Percentiles rank a stretch among this genome's conserved stretches.
Evolutionary conservation across 1,140 invertebrate genomes (phyloP).

Genomic region (Brachionus sp.): DNA sequence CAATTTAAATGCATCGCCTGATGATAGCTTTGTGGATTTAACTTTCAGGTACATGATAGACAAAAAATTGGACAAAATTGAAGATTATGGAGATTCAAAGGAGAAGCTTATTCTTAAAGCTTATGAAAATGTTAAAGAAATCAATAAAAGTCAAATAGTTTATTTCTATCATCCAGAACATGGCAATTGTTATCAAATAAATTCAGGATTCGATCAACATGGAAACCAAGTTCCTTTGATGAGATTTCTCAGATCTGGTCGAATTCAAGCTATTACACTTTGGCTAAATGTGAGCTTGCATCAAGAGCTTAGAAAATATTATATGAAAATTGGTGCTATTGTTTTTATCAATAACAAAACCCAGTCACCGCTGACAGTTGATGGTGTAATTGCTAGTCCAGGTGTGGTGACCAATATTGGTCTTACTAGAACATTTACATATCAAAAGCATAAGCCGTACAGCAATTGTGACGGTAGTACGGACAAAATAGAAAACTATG

Average conservation of each 20-base stretch:
- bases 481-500: neutral
- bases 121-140: no score
- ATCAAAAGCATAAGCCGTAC: constrained; percentile 19
- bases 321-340: neutral
- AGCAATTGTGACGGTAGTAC: neutral
- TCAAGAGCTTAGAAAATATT: neutral
- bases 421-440: neutral
- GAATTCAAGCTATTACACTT: neutral
- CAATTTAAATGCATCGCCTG: neutral
- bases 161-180: constrained; percentile 31
- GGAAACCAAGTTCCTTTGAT: neutral
- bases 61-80: neutral
- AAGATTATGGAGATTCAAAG: neutral
- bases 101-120: neutral
- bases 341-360: neutral
- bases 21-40: neutral
- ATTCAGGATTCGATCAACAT: neutral
- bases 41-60: neutral
- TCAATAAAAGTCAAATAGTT: neutral
- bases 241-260: neutral
- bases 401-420: neutral
- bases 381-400: neutral
- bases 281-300: neutral
- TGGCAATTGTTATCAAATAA: constrained; percentile 27
- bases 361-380: neutral